Base-by-base conservation (phyloP, 2,113 vertebrate genomes). In the Rhegmatorhina hoffmannsi region DNA sequence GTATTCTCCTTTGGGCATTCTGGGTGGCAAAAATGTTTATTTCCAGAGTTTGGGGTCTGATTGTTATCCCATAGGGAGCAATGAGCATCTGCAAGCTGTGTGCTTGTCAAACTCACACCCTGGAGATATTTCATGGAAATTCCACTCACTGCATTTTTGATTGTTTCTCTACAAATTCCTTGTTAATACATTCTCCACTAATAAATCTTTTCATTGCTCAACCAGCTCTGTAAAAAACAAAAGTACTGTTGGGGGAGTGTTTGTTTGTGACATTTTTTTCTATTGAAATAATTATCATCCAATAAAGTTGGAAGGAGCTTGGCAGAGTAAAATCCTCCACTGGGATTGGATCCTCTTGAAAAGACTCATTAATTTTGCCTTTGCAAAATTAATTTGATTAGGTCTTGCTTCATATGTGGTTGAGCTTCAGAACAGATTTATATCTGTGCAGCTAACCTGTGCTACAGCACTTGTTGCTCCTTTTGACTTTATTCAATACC, bases 271-370 rank as follows among this genome's bases (percentile, higher is more conserved):
- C 58, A 79, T 69, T 73, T 89, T 89, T 87, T 81, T 90, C 60
- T 70, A 23, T 40, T 90, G 66, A 94, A 95, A 87, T 78, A 83
- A 84, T 94, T 88, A 84, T 74, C 89, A 74, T 55, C 75, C 59
- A 80, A 88, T 86, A 67, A 93, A 93, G 43, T 28, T 94, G 56
- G 66, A 89, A 87, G 62, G 49, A 92, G n/a, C 43, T 91, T 92
- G 82, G 63, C 59, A 62, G 63, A 79, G 25, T 66, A n/a, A 86
- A 88, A 80, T 36, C 55, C 17, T 95, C 87, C 87, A 24, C 34
- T 63, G 86, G 92, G 86, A 81, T 13, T 86, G 80, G 89, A 94
- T 87, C 50, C 52, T 83, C 84, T 91, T 94, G 81, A 94, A 95
- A 96, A 87, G 69, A 56, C 31, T 81, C 52, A 43, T 90, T 76